Conservation (phyloP, 2,888 invertebrate species). For the Brenthis ino region DNA sequence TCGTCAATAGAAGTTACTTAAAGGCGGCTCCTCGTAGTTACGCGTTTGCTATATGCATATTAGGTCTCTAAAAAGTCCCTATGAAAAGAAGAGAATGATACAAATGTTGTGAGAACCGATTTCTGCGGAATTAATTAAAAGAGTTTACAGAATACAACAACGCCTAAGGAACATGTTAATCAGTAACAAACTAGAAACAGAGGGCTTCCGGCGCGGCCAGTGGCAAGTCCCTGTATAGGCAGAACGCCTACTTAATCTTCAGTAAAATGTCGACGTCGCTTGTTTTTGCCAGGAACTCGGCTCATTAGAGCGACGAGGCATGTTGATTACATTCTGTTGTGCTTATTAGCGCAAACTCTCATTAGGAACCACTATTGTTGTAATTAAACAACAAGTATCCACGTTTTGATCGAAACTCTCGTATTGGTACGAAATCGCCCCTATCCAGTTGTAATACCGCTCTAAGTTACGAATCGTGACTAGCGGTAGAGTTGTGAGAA, state of each 20-base stretch:
- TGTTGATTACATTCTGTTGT: conserved; percentile 82
- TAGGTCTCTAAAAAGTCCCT: conserved; percentile 31
- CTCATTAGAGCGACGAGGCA: conserved; percentile 81
- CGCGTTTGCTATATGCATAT: conserved; percentile 47
- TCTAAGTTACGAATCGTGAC: conserved; percentile 40
- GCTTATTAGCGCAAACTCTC: conserved; percentile 82
- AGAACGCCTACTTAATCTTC: conserved; percentile 78
- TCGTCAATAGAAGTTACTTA: conserved; percentile 69
- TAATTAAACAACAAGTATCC: conserved; percentile 79
- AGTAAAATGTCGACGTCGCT: conserved; percentile 76
- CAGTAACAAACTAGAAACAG: conserved; percentile 59
- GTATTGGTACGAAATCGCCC: conserved; percentile 54
- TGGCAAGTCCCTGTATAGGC: conserved; percentile 62
- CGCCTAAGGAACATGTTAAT: conserved; percentile 62
- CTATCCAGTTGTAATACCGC: conserved; percentile 53
- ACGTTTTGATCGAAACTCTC: conserved; percentile 56
- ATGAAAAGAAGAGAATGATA: conserved; percentile 37
- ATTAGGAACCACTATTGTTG: conserved; percentile 82
- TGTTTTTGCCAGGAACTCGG: conserved; percentile 79
- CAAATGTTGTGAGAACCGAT: conserved; percentile 19
- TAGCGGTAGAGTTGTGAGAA: conserved; percentile 66
- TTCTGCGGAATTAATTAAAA: conserved; percentile 43
- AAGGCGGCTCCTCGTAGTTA: conserved; percentile 44
- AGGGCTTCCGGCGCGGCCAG: conserved; percentile 58
- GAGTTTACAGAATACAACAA: conserved; percentile 48